These are phyloP conservation scores for Oophaga pumilio DNA, from an alignment of 2,113 vertebrate genomes.

Conservation along the genomic window DNA sequence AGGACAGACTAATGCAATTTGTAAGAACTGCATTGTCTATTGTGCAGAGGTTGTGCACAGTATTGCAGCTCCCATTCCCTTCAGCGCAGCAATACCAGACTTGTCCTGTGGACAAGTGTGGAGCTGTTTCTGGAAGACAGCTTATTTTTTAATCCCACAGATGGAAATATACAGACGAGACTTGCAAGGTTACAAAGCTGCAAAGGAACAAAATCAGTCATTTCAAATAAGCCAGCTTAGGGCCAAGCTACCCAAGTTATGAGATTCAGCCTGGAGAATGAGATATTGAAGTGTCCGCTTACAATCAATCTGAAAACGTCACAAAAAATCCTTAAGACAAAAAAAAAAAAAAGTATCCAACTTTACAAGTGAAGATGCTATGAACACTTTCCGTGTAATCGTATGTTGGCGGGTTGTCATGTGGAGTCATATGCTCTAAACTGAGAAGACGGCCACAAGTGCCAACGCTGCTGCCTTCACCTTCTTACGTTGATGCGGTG, in stretches of 20 bases:
- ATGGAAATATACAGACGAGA: no score
- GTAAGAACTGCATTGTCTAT: no score
- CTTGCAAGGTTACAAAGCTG: not conserved
- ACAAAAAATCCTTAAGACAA: not conserved
- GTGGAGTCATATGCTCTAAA: not conserved
- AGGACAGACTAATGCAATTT: no score
- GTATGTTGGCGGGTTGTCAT: not conserved
- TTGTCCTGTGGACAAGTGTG: no score
- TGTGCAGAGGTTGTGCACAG: no score
- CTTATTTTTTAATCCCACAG: no score
- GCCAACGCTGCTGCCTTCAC: no score
- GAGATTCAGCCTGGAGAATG: not conserved
- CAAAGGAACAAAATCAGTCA: not conserved
- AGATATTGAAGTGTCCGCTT: not conserved
- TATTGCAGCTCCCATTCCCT: no score
- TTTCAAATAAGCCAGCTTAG: not conserved
- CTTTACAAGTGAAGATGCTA: not conserved
- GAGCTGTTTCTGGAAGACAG: no score
- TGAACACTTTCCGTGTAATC: not conserved
- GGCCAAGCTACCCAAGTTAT: not conserved
- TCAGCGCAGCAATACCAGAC: no score
- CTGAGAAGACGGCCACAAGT: not conserved
- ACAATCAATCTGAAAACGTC: not conserved
- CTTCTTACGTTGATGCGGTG: no score
- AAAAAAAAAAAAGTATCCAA: not conserved